A percentile compares a stretch with the other conserved stretches of the same genome.
phyloP scores from a whole-genome alignment of 1,140 invertebrate genomes.

The Hyles vespertilio region DNA sequence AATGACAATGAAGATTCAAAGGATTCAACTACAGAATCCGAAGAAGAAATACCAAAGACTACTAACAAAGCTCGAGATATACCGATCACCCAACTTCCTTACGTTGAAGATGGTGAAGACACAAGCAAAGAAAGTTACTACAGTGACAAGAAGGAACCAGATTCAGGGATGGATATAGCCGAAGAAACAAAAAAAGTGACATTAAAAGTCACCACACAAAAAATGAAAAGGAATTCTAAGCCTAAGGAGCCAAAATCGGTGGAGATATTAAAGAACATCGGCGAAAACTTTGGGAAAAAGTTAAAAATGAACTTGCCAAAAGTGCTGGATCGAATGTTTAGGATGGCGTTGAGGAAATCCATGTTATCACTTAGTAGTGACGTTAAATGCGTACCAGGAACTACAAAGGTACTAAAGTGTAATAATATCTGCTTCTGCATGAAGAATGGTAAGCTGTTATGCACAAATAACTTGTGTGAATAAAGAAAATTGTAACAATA shows the following conservation, averaged over 20 bases:
- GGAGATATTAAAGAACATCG: neutral
- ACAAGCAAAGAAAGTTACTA: constrained; percentile 3
- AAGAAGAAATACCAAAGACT: neutral
- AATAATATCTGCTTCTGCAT: constrained; percentile 56
- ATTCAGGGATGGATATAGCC: constrained; percentile 11
- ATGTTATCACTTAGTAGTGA: constrained; percentile 30
- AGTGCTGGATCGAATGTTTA: constrained; percentile 32
- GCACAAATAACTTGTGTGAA: constrained; percentile 39
- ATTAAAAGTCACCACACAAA: neutral
- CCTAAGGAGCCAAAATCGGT: neutral
- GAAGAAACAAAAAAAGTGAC: neutral
- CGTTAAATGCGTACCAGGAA: constrained; percentile 34
- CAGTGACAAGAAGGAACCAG: constrained; percentile 1
- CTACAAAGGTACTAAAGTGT: constrained; percentile 21
- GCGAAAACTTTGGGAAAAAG: constrained; percentile 1
- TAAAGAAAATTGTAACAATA: constrained; percentile 8
- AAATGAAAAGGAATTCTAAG: neutral
- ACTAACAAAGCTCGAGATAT: neutral
- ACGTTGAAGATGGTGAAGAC: neutral
- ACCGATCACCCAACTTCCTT: neutral
- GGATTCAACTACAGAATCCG: neutral
- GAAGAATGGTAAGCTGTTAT: constrained; percentile 47
- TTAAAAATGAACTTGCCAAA: constrained; percentile 22
- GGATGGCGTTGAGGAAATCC: constrained; percentile 35
- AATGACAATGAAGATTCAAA: no score